Base-by-base conservation (phyloP, 2,888 invertebrate genomes). In the Dasypolia templi region DNA sequence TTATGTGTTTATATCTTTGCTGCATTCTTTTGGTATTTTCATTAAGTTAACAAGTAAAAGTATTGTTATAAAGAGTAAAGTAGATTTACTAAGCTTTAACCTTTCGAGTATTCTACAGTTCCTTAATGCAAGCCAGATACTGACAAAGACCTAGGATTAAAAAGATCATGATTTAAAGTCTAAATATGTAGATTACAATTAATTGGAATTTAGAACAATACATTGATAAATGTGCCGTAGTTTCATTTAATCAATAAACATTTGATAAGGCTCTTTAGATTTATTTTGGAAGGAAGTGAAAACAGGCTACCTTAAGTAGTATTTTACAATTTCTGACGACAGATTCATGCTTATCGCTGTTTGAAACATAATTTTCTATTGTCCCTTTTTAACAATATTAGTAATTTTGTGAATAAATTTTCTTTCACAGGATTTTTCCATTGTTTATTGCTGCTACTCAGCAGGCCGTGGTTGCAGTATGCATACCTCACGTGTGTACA, bases 401-500 rank as follows among this genome's bases (percentile, higher is more conserved):
- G 14, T 26, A 1, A 29, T 44, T 29, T 9, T n/a, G 22, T 22
- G 46, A 17, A 0, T 14, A 46, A 17, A 1, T 66, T 49, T 65
- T 76, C 26, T 61, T 1, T 86, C 78, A 44, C 82, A 92, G 92
- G 53, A 81, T 91, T 53, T 88, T 90, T 46, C 91, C 91, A 1
- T 46, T 89, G 71, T 4, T 76, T 0, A 82, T 81, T 4, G 75
- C 85, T 5, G 69, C 77, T 1, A 11, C 19, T 0, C 11, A 9
- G 1, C 85, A 84, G 3, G 77, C 81, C 0, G 81, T 86, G 0
- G 17, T 92, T 3, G 93, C 89, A 0, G 73, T 93, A 0, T 94
- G 94, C 53, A 78, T 94, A 0, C 94, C 94, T 0, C 88, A 87
- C 29, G 91, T 89, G 1, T 94, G 94, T 76, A 87, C 89, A 0